Percentiles rank a stretch among this genome's conserved stretches.
These are phyloP conservation scores for Noctuana brunneofusca DNA, from an alignment of 2,888 invertebrate genomes.

Conservation along the genomic window DNA sequence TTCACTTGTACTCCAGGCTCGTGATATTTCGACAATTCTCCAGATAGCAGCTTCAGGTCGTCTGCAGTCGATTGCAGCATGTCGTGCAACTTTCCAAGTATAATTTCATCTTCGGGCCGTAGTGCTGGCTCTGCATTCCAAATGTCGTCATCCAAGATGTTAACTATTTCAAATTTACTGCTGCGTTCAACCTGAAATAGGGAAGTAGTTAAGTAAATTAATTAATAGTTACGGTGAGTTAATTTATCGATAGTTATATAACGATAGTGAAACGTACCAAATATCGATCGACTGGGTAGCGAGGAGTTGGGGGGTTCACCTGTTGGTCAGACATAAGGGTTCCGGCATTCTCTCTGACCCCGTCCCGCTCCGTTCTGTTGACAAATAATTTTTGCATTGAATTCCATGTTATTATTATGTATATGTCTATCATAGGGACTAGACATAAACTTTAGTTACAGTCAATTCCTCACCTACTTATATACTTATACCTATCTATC, in stretches of 20 bases:
- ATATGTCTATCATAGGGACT: too few relatives aligned
- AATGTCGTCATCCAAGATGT: conserved; percentile 71
- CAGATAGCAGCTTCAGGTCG: conserved; percentile 72
- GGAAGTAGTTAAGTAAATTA: background rate
- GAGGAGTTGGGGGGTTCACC: conserved; percentile 61
- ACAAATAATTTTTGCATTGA: conserved; percentile 37
- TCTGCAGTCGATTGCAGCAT: conserved; percentile 77
- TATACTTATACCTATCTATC: too few relatives aligned
- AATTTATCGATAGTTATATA: background rate
- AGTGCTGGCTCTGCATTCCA: conserved; percentile 72
- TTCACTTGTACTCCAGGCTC: conserved; percentile 63
- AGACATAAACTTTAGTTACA: too few relatives aligned
- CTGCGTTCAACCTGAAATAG: conserved; percentile 71
- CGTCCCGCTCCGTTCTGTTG: conserved; percentile 63
- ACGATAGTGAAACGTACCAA: conserved; percentile 58
- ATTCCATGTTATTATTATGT: background rate
- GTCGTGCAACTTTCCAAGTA: conserved; percentile 70
- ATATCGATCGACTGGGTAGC: conserved; percentile 79
- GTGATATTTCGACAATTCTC: conserved; percentile 65
- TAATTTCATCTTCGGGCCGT: conserved; percentile 74
- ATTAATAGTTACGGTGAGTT: background rate
- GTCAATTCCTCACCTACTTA: too few relatives aligned
- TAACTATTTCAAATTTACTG: conserved; percentile 73
- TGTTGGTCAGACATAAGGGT: conserved; percentile 78
- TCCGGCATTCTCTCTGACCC: conserved; percentile 70